Percentiles rank a stretch among this genome's conserved stretches.
These are phyloP conservation scores for Seriola dumerili DNA, from an alignment of 2,113 vertebrate genomes.

Conservation along the genomic window DNA sequence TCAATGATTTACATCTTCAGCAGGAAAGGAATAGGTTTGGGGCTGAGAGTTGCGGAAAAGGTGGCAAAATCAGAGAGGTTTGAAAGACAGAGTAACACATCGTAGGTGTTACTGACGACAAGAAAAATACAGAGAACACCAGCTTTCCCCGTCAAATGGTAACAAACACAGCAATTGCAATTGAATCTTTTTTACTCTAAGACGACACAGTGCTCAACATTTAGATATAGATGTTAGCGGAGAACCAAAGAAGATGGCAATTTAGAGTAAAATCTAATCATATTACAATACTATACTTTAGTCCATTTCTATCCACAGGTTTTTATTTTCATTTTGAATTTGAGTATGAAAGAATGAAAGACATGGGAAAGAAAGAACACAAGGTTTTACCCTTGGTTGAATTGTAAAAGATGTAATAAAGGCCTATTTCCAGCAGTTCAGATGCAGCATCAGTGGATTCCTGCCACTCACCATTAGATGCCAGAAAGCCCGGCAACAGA, in stretches of 20 bases:
- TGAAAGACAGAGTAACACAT: neutral
- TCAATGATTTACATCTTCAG: neutral
- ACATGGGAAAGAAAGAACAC: neutral
- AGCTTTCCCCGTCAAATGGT: neutral
- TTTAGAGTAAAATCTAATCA: neutral
- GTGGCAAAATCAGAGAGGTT: neutral
- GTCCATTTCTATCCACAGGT: neutral
- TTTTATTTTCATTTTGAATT: constrained; percentile 3
- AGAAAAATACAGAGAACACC: neutral
- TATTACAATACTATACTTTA: neutral
- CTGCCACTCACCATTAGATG: constrained; percentile 53
- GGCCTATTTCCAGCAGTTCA: constrained; percentile 6
- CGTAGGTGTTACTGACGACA: neutral
- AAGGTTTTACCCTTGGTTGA: neutral
- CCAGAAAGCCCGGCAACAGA: constrained; percentile 64
- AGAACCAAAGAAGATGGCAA: neutral
- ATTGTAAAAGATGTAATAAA: constrained; percentile 1
- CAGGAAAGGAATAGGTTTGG: neutral
- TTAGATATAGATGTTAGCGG: neutral
- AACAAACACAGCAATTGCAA: neutral
- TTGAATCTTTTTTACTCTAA: neutral
- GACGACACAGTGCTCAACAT: neutral
- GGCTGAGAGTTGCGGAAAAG: neutral
- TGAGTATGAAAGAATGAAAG: neutral
- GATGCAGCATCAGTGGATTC: constrained; percentile 45